phyloP scores from a whole-genome alignment of 2,888 invertebrate genomes.

The Spodoptera picta region DNA sequence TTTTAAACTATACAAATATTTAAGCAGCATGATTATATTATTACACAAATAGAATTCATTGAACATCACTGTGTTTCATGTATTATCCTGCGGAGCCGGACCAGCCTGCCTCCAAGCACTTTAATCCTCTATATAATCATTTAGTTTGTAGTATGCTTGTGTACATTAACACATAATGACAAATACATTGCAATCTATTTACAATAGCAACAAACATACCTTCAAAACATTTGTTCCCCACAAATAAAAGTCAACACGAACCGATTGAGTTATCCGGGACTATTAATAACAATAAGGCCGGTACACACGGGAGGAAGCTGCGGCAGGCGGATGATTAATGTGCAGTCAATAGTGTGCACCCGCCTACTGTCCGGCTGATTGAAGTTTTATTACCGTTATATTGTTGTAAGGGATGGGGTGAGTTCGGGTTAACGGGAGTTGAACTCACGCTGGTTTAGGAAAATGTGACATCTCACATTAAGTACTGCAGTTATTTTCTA shows the following conservation, averaged over 20 bases:
- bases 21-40: no score
- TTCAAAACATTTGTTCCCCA: conserved; percentile 18
- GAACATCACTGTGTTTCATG: no score
- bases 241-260: conserved; percentile 49
- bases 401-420: conserved; percentile 15
- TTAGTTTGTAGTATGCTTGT: no score
- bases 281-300: conserved; percentile 71
- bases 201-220: conserved; percentile 16
- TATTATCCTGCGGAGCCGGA: no score
- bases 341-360: conserved; percentile 44
- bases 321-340: conserved; percentile 55
- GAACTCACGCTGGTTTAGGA: no score
- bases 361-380: conserved; percentile 41
- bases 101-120: no score
- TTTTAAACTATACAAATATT: no score
- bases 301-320: conserved; percentile 58
- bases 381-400: conserved; percentile 31
- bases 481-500: no score
- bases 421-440: not conserved
- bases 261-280: conserved; percentile 59
- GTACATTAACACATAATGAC: not conserved
- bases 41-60: no score
- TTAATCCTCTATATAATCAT: no score
- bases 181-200: no score
- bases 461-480: no score